Conservation (phyloP, 2,888 invertebrate genomes). For the Orthosia gracilis region DNA sequence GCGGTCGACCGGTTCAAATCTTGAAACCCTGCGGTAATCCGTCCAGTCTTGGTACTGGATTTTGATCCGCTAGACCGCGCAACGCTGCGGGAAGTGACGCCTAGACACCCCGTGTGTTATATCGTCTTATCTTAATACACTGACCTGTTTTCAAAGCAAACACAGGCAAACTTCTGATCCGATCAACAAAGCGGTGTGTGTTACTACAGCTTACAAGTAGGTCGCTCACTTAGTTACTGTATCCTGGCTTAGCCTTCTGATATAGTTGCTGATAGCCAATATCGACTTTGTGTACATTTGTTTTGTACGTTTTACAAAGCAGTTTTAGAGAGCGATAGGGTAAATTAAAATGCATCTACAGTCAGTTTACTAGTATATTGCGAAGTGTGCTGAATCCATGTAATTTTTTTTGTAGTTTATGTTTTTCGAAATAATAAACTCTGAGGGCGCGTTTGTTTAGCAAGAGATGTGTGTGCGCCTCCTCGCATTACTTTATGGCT, state of each 20-base stretch:
- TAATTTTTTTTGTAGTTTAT: not conserved
- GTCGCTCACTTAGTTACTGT: constrained; percentile 36
- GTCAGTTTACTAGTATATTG: not conserved
- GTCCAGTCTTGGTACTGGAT: not conserved
- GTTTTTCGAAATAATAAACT: not conserved
- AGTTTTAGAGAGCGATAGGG: not conserved
- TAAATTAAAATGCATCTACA: constrained; percentile 22
- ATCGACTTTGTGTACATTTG: constrained; percentile 9
- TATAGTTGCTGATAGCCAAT: constrained; percentile 25
- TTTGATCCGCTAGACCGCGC: not conserved
- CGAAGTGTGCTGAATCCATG: not conserved
- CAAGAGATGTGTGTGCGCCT: not conserved
- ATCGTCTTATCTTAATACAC: constrained; percentile 1
- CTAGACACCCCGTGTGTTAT: not conserved
- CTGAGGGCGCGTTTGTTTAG: too few species aligned
- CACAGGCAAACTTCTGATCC: constrained; percentile 44
- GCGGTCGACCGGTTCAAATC: not conserved
- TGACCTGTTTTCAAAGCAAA: constrained; percentile 10
- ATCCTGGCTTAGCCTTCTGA: constrained; percentile 21
- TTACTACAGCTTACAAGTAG: constrained; percentile 41
- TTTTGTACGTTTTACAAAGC: not conserved
- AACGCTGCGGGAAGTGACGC: not conserved
- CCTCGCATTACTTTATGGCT: too few species aligned
- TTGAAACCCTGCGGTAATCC: constrained; percentile 4
- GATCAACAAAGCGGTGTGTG: constrained; percentile 45